phyloP scores from a whole-genome alignment of 64 coral and sea anemone genomes.

The Montipora foliosa region DNA sequence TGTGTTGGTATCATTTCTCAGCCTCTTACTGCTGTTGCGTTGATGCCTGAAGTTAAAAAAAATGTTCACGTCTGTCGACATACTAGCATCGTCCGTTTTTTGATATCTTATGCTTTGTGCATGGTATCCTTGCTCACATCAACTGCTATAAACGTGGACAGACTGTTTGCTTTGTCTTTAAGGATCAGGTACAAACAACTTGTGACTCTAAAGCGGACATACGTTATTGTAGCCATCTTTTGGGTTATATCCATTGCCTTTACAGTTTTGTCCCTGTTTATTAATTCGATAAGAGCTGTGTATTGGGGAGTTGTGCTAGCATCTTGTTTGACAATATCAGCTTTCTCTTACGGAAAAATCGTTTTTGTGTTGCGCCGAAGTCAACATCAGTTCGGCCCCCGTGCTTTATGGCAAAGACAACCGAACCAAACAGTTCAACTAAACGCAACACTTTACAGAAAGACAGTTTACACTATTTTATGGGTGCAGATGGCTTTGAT shows the following conservation, averaged over 20 bases:
- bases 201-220: background rate
- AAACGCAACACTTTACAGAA: background rate
- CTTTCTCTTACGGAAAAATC: background rate
- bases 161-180: slow-evolving; percentile 15
- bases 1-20: background rate
- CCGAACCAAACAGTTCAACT: background rate
- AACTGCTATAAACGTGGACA: slow-evolving; percentile 2
- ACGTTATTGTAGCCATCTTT: background rate
- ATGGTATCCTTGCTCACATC: background rate
- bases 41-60: background rate
- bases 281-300: no score
- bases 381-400: background rate
- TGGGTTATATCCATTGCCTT: background rate
- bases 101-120: background rate
- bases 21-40: background rate
- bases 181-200: slow-evolving; percentile 1
- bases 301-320: background rate
- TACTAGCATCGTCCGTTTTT: background rate
- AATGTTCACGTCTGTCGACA: background rate
- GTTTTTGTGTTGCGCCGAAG: background rate
- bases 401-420: background rate
- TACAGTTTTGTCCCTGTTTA: background rate
- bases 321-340: background rate
- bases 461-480: background rate
- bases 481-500: slow-evolving; percentile 17